Evolutionary conservation across 2,888 invertebrate species (phyloP), one percentile per base, ranked within the genome.

Genomic region (Lagria hirta): DNA sequence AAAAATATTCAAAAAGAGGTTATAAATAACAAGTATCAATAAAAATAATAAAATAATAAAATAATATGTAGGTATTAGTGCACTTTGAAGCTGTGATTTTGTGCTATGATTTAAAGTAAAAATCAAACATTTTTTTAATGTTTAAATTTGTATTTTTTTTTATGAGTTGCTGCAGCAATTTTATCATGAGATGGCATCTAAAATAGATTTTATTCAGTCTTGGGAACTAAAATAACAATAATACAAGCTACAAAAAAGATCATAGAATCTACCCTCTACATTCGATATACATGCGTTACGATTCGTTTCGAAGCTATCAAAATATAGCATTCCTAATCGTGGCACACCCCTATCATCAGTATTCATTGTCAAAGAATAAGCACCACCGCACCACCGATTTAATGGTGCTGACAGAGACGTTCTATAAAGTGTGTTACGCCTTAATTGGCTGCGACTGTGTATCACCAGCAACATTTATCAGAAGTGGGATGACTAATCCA

Each of bases 271-370:
- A 44, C 38, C 38, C 38, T 34, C 20, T n/a, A n/a, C n/a, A n/a
- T n/a, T n/a, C n/a, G n/a, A n/a, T 11, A 22, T 28, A 51, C 57
- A 57, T 60, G 57, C 56, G 56, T 50, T 30, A 26, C 49, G 55
- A 60, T 62, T 60, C 59, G 61, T 54, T 57, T 48, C 54, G 54
- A 46, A 52, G 56, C 56, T 52, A 60, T 59, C 55, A 55, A 61
- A 56, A 55, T 52, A 49, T 46, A 54, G 54, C 62, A 56, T 61
- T 49, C 48, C 61, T 57, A 64, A 64, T 63, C 58, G 57, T 16
- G 57, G 51, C 61, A 61, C 61, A 61, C 64, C 63, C 64, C 59
- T 52, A 43, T 49, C 58, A 62, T 62, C 58, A 61, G 54, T 52
- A 56, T 54, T 56, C 58, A 61, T 55, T 55, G 52, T 53, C 38